A percentile compares a stretch with the other conserved stretches of the same genome.
phyloP scores from a whole-genome alignment of 1,140 invertebrate genomes.

The Heliconius hermathena region DNA sequence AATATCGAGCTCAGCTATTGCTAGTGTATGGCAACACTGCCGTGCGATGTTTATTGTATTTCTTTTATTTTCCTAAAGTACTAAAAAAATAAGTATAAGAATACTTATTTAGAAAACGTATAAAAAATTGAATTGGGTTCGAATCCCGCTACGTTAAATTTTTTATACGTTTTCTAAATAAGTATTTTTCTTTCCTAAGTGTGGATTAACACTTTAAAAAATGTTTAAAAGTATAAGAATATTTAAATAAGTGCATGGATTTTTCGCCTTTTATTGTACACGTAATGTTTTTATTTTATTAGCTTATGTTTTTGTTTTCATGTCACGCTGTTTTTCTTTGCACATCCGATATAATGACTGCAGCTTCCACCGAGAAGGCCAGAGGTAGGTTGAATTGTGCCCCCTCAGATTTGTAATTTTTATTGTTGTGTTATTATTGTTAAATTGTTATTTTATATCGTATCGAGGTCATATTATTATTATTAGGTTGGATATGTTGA shows the following conservation, averaged over 20 bases:
- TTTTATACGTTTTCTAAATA: no score
- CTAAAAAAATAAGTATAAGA: no score
- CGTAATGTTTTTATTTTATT: constrained; percentile 59
- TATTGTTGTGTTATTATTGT: not conserved
- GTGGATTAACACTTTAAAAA: no score
- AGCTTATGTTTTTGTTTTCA: constrained; percentile 76
- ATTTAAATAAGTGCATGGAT: constrained; percentile 20
- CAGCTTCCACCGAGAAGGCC: constrained; percentile 91
- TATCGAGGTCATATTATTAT: not conserved
- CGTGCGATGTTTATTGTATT: not conserved
- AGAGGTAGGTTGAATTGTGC: constrained; percentile 82
- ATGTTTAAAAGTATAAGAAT: not conserved
- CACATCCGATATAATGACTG: constrained; percentile 68
- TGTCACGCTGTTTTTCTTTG: constrained; percentile 83
- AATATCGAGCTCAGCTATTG: not conserved
- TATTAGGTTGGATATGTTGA: not conserved
- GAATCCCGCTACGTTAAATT: no score
- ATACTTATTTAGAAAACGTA: no score
- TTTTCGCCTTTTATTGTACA: constrained; percentile 32
- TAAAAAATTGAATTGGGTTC: no score
- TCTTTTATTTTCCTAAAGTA: not conserved
- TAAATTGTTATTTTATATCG: not conserved
- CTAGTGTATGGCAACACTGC: no score
- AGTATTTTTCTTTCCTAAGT: no score
- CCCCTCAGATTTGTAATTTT: not conserved